phyloP scores from a whole-genome alignment of 1,140 invertebrate species.

The Chrysoperla carnea region DNA sequence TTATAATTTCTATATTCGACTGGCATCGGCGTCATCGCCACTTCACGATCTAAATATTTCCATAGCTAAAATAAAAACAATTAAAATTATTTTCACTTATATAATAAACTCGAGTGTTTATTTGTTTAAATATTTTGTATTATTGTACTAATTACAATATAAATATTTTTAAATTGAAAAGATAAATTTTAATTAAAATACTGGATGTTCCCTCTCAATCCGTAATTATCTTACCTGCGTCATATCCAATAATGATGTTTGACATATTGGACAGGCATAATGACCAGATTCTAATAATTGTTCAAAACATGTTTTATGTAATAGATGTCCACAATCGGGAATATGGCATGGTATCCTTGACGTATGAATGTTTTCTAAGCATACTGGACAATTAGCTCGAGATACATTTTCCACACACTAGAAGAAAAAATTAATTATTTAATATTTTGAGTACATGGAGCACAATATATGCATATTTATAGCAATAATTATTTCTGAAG shows the following conservation, averaged over 20 bases:
- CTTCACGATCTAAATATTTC: slow-evolving; percentile 64
- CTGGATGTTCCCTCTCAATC: too few relatives aligned
- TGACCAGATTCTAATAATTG: slow-evolving; percentile 56
- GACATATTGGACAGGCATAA: slow-evolving; percentile 75
- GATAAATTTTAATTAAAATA: too few relatives aligned
- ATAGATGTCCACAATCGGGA: slow-evolving; percentile 67
- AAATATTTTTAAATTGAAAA: too few relatives aligned
- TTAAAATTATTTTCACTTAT: slow-evolving; percentile 1
- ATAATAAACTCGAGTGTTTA: neutral
- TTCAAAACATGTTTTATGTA: slow-evolving; percentile 67
- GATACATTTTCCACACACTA: slow-evolving; percentile 80
- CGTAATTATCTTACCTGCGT: slow-evolving; percentile 24
- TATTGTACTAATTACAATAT: too few relatives aligned
- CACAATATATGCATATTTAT: too few relatives aligned
- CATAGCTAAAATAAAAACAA: slow-evolving; percentile 35
- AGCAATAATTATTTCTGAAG: too few relatives aligned
- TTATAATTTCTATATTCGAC: slow-evolving; percentile 58
- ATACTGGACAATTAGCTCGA: slow-evolving; percentile 70
- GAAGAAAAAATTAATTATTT: slow-evolving; percentile 10
- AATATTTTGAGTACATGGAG: too few relatives aligned
- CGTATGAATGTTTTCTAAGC: slow-evolving; percentile 75
- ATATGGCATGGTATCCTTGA: slow-evolving; percentile 73
- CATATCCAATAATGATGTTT: slow-evolving; percentile 73
- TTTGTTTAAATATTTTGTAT: too few relatives aligned
- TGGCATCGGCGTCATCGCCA: slow-evolving; percentile 63